Percentiles rank a stretch among this genome's conserved stretches.
Evolutionary conservation across 2,888 invertebrate genomes (phyloP).

Genomic region (Muschampia plurimacula): DNA sequence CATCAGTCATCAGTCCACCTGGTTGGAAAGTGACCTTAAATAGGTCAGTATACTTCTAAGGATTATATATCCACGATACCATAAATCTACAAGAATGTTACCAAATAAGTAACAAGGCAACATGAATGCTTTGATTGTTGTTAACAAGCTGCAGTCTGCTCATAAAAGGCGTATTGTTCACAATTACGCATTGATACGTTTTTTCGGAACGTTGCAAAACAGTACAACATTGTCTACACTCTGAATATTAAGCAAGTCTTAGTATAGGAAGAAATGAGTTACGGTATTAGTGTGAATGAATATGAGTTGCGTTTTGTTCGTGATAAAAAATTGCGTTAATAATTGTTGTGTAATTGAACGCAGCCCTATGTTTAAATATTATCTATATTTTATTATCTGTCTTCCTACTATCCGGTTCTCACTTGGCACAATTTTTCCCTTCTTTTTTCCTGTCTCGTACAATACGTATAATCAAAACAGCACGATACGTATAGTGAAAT

Average conservation of each 20-base stretch:
- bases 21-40: too few species aligned
- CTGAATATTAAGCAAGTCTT: not conserved
- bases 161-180: constrained; percentile 8
- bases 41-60: too few species aligned
- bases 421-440: too few species aligned
- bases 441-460: too few species aligned
- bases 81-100: not conserved
- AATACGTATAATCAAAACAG: too few species aligned
- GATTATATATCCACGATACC: not conserved
- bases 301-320: constrained; percentile 1
- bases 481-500: too few species aligned
- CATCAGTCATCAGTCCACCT: too few species aligned
- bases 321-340: not conserved
- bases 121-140: constrained; percentile 6
- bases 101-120: not conserved
- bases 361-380: too few species aligned
- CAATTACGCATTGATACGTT: constrained; percentile 4
- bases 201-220: constrained; percentile 5
- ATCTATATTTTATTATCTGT: too few species aligned
- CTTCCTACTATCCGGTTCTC: too few species aligned
- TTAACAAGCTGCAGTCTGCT: not conserved
- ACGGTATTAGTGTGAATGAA: not conserved
- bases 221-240: constrained; percentile 8
- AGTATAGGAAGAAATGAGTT: not conserved
- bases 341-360: too few species aligned